These are phyloP conservation scores for Montipora capitata DNA, from an alignment of 92 coral and sea anemone genomes.

Conservation along the genomic window DNA sequence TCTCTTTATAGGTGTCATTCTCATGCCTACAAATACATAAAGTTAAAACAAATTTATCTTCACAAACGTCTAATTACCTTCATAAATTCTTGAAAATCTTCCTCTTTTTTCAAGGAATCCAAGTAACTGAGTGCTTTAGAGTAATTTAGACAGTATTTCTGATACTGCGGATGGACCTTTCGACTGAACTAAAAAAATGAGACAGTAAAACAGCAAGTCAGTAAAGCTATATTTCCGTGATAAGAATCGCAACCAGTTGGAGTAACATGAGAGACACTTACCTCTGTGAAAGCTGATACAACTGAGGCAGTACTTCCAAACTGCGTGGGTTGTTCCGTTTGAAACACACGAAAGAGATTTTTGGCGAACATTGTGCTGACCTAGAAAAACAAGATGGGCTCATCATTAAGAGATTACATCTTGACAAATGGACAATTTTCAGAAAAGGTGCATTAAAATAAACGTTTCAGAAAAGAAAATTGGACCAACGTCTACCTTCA, in stretches of 20 bases:
- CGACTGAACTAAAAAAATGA: conserved; percentile 86
- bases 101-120: conserved; percentile 89
- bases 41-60: too few relatives aligned
- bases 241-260: not conserved
- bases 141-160: conserved; percentile 93
- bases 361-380: conserved; percentile 97
- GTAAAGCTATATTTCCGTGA: not conserved
- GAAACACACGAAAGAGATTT: conserved; percentile 89
- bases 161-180: conserved; percentile 96
- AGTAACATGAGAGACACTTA: conserved; percentile 9
- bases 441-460: too few relatives aligned
- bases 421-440: too few relatives aligned
- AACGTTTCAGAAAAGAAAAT: too few relatives aligned
- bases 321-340: conserved; percentile 92
- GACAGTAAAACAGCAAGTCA: not conserved
- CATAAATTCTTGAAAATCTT: conserved; percentile 94
- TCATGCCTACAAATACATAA: too few relatives aligned
- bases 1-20: too few relatives aligned
- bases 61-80: conserved; percentile 73
- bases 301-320: conserved; percentile 99
- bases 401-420: too few relatives aligned
- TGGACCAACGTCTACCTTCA: too few relatives aligned
- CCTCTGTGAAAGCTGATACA: conserved; percentile 97
- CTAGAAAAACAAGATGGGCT: conserved; percentile 30
- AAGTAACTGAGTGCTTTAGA: conserved; percentile 90